Base-by-base conservation (phyloP, 2,888 invertebrate genomes). In the Sinohyriopsis cumingii region DNA sequence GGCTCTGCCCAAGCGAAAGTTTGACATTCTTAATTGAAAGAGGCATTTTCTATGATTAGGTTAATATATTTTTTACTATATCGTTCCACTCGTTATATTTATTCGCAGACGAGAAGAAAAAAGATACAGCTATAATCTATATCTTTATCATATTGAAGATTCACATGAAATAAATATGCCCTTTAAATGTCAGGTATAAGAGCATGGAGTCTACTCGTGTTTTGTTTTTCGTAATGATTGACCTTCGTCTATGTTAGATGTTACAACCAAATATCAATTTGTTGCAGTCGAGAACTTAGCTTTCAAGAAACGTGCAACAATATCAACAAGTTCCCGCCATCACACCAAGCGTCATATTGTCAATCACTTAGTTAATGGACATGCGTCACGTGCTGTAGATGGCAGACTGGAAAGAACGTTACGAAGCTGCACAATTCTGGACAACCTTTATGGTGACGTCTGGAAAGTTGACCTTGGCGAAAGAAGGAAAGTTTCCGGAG, bases 401-500 rank as follows among this genome's bases (percentile, higher is more conserved):
- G 92, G 92, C 9, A 86, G 87, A 69, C 85, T 87, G 65, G 89
- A 91, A 76, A 86, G 87, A 54, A 85, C 86, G 15, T 85, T 91
- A 9, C 88, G 90, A 45, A 86, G 87, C 72, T 92, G 92, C 77
- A 91, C 92, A 55, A 90, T 92, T 56, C 86, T 92, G 62, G 91
- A 92, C 84, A 91, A 91, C 85, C 90, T 91, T 77, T 91, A 91
- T 79, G 91, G 91, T n/a, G 91, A 91, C 67, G 88, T 91, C 62
- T 91, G 91, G 91, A 91, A 91, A 85, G 91, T 92, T 15, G 92
- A 92, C 78, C 84, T 92, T 57, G 91, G 91, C 15, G 82, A 84
- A 65, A 88, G 87, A 74, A 82, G 80, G 67, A 82, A 87, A 22
- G 89, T 92, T 28, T 85, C 89, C 18, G 92, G 92, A 3, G 89